Evolutionary conservation across 2,888 invertebrate species (phyloP).

Genomic region (Selenia dentaria): DNA sequence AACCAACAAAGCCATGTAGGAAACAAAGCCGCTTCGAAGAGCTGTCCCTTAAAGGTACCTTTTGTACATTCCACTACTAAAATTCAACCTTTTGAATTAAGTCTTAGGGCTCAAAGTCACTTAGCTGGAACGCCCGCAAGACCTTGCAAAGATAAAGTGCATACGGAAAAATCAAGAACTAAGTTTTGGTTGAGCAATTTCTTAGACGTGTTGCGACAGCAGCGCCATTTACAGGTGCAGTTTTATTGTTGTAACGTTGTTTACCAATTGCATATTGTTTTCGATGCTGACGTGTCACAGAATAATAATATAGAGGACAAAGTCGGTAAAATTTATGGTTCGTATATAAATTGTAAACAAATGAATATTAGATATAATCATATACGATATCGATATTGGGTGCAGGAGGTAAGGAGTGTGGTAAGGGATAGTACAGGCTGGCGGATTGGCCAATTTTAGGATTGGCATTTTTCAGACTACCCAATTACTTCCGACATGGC

Average conservation of each 20-base stretch:
- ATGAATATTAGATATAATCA: no score
- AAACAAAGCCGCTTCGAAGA: slow-evolving; percentile 42
- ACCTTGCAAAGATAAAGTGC: slow-evolving; percentile 27
- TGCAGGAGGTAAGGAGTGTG: no score
- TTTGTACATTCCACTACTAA: background rate
- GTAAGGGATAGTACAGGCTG: no score
- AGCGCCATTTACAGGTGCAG: slow-evolving; percentile 6
- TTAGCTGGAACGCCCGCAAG: slow-evolving; percentile 1
- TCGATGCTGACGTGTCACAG: background rate
- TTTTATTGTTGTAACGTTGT: slow-evolving; percentile 7
- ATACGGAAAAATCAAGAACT: slow-evolving; percentile 22
- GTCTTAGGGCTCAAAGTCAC: slow-evolving; percentile 1
- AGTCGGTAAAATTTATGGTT: background rate
- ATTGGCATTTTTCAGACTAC: no score
- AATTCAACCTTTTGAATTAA: background rate
- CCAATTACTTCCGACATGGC: no score
- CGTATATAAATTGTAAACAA: no score
- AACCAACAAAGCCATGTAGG: slow-evolving; percentile 41
- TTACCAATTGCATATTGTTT: slow-evolving; percentile 18
- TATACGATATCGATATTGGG: no score
- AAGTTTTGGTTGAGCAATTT: slow-evolving; percentile 8
- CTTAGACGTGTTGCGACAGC: slow-evolving; percentile 1
- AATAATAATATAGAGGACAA: background rate
- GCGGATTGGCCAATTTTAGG: no score
- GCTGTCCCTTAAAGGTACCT: slow-evolving; percentile 31